Percentiles rank a stretch among this genome's conserved stretches.
Evolutionary conservation across 2,113 vertebrate genomes (phyloP).

Genomic region (Cyprinodon tularosa): DNA sequence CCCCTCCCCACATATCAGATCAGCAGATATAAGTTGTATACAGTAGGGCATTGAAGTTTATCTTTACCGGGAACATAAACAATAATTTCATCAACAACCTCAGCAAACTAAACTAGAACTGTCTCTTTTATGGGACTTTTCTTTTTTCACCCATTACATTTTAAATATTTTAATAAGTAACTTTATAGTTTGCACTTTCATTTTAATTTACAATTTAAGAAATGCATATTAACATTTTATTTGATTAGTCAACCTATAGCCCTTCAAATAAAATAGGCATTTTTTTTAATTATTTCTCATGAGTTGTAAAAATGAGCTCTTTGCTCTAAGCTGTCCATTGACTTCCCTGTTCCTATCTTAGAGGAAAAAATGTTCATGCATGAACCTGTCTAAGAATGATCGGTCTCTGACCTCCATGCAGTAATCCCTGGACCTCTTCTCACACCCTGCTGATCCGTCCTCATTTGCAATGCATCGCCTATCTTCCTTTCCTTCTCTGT

Average conservation of each 20-base stretch:
- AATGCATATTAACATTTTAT: slow-evolving; percentile 31
- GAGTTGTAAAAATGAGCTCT: slow-evolving; percentile 39
- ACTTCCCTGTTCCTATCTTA: slow-evolving; percentile 16
- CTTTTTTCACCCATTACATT: slow-evolving; percentile 13
- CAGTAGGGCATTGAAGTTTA: background rate
- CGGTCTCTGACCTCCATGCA: slow-evolving; percentile 51
- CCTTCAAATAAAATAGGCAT: slow-evolving; percentile 12
- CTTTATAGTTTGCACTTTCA: slow-evolving; percentile 59
- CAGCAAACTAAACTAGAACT: background rate
- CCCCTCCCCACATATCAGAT: background rate
- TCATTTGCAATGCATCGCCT: slow-evolving; percentile 56
- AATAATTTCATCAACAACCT: background rate
- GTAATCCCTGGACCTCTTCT: slow-evolving; percentile 68
- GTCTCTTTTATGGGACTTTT: background rate
- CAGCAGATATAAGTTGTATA: background rate
- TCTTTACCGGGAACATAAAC: background rate
- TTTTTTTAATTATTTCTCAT: slow-evolving; percentile 36
- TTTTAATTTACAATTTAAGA: slow-evolving; percentile 59
- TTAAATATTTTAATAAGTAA: slow-evolving; percentile 25
- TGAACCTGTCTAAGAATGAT: slow-evolving; percentile 38
- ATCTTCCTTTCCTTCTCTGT: slow-evolving; percentile 46
- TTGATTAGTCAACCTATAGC: slow-evolving; percentile 36
- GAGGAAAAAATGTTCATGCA: slow-evolving; percentile 42
- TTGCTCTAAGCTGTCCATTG: slow-evolving; percentile 36
- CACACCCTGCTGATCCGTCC: slow-evolving; percentile 64